A percentile compares a stretch with the other conserved stretches of the same genome.
These are phyloP conservation scores for Cryptus viduatorius DNA, from an alignment of 2,888 invertebrate genomes.

Conservation along the genomic window DNA sequence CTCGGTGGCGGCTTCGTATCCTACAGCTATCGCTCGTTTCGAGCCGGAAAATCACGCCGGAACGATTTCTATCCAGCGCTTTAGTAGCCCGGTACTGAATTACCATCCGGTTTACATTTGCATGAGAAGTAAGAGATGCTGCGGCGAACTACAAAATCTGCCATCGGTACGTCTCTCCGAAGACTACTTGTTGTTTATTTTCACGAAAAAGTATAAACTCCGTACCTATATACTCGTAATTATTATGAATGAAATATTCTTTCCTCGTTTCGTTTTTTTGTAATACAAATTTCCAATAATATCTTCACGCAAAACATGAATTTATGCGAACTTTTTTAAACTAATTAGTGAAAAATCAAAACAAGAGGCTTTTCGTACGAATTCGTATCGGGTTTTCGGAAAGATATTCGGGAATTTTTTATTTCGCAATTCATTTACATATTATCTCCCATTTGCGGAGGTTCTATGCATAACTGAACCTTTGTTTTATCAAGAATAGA, in stretches of 20 bases:
- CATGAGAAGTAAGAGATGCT: background rate
- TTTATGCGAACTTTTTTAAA: background rate
- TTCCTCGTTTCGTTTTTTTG: background rate
- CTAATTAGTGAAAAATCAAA: background rate
- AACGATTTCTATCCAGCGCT: slow-evolving; percentile 14
- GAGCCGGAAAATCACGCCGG: slow-evolving; percentile 22
- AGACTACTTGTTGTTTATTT: background rate
- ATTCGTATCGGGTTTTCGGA: background rate
- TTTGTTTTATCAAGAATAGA: background rate
- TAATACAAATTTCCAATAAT: no score
- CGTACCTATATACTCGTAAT: background rate
- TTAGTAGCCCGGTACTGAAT: slow-evolving; percentile 1
- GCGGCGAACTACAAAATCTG: background rate
- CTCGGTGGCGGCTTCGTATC: slow-evolving; percentile 13
- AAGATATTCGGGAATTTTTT: background rate
- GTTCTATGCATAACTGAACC: background rate
- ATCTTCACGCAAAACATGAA: no score
- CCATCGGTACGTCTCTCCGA: background rate
- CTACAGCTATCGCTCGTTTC: slow-evolving; percentile 9
- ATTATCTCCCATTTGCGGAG: background rate
- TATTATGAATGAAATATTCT: background rate
- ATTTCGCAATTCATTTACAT: background rate
- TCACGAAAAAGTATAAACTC: background rate
- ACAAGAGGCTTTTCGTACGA: background rate
- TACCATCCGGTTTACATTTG: slow-evolving; percentile 27